Evolutionary conservation across 2,113 vertebrate species (phyloP), one percentile per base, ranked within the genome.

Genomic region (Chascanopsetta lugubris): DNA sequence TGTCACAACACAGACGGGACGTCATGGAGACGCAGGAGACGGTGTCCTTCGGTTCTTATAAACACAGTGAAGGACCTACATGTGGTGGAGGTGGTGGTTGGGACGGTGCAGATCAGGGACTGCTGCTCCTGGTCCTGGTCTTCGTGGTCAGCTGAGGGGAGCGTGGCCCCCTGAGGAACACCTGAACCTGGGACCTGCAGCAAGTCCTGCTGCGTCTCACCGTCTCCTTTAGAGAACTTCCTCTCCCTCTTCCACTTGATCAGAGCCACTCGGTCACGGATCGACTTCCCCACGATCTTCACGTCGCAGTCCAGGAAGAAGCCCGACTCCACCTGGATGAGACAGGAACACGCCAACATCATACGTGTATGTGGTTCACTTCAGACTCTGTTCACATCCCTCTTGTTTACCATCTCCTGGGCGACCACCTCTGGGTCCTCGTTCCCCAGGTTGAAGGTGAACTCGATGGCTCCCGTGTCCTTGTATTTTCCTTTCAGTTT

Each of bases 401-500:
- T n/a, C 30, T 48, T 10, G 8, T 47, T 88, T 94, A 98, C 97
- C 97, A 99, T 99, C 93, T 99, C 97, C 88, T 97, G 97, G n/a
- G 97, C 97, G 55, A 99, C 95, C 48, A 95, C 94, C 18, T 99
- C 97, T 7, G 97, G 94, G 24, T 95, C 94, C 87, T 99, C 97
- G 62, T 93, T 95, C 83, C 93, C 93, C 83, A 99, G 85, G 87
- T 98, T 94, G 68, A 97, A 99, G 80, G 95, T 96, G 88, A 99
- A 99, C 84, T 99, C 97, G 75, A 99, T 98, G 88, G 95, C 96
- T 51, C 96, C 97, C 3, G 95, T 95, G 91, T 99, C 97, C 91
- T 97, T 98, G 90, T 97, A 97, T 80, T 99, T 99, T 77, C 96
- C 97, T 88, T 99, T 99, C 69, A 99, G 89, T 82, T 98, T 99